Conservation (phyloP, 2,888 invertebrate genomes). For the Brenthis daphne region DNA sequence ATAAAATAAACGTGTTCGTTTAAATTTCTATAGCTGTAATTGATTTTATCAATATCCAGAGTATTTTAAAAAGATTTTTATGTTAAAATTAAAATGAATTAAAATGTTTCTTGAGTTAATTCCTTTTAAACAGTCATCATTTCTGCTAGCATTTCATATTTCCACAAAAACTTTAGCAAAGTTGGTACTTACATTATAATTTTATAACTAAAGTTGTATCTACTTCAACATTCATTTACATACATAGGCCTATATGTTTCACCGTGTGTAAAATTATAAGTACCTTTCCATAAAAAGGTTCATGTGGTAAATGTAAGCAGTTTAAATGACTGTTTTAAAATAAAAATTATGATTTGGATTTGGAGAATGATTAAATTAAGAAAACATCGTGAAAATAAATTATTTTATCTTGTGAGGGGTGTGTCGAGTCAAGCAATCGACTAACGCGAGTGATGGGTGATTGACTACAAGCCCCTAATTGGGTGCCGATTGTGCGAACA, state of each 20-base stretch:
- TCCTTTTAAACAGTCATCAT: too few relatives aligned
- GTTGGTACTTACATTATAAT: slow-evolving; percentile 14
- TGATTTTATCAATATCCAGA: background rate
- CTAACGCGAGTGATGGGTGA: slow-evolving; percentile 40
- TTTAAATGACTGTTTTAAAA: background rate
- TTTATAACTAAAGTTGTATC: background rate
- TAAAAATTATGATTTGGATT: background rate
- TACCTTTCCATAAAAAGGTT: background rate
- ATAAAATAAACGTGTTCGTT: slow-evolving; percentile 16
- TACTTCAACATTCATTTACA: background rate
- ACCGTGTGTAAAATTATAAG: background rate
- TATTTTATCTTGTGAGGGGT: slow-evolving; percentile 25
- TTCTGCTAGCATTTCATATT: too few relatives aligned
- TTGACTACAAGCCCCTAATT: slow-evolving; percentile 46
- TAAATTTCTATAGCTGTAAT: slow-evolving; percentile 9
- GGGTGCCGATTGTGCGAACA: slow-evolving; percentile 42
- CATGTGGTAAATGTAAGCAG: too few relatives aligned
- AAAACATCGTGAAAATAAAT: slow-evolving; percentile 8
- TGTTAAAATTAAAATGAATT: too few relatives aligned
- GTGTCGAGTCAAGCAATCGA: slow-evolving; percentile 37
- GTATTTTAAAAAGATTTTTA: too few relatives aligned
- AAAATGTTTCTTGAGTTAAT: too few relatives aligned
- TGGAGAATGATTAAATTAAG: background rate
- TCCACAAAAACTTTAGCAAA: background rate
- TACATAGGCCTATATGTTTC: background rate